phyloP scores from a whole-genome alignment of 2,888 invertebrate genomes.

The Galerucella calmariensis region DNA sequence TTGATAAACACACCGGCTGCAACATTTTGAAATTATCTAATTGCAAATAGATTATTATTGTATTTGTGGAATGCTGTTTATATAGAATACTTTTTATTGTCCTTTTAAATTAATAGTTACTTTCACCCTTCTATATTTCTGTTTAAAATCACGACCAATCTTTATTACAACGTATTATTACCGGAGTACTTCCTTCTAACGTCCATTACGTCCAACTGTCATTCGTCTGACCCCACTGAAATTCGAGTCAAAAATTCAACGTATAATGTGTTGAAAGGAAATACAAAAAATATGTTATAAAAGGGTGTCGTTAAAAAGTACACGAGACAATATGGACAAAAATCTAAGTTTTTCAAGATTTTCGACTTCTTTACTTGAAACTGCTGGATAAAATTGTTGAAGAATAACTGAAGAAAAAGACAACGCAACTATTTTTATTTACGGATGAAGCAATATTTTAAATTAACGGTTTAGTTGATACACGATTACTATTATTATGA shows the following conservation, averaged over 20 bases:
- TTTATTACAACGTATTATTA: constrained; percentile 24
- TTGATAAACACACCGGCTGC: no score
- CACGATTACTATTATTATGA: no score
- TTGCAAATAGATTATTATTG: no score
- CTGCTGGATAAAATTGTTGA: no score
- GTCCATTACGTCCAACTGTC: constrained; percentile 25
- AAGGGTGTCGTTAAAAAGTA: background rate
- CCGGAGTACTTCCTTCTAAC: constrained; percentile 21
- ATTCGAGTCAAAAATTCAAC: background rate
- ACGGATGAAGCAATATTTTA: no score
- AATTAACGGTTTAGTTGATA: no score
- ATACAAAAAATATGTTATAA: background rate
- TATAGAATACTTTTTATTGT: background rate
- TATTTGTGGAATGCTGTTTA: no score
- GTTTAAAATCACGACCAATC: background rate
- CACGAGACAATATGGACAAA: background rate
- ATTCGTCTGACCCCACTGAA: constrained; percentile 28
- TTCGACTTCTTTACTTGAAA: no score
- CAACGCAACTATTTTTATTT: no score
- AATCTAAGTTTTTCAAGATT: no score
- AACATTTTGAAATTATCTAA: no score
- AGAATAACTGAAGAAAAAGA: no score
- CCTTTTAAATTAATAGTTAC: background rate
- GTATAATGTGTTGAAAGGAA: background rate
- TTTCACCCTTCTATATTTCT: background rate